Percentiles rank a stretch among this genome's conserved stretches.
Evolutionary conservation across 2,888 invertebrate genomes (phyloP).

Genomic region (Platycheirus albimanus): DNA sequence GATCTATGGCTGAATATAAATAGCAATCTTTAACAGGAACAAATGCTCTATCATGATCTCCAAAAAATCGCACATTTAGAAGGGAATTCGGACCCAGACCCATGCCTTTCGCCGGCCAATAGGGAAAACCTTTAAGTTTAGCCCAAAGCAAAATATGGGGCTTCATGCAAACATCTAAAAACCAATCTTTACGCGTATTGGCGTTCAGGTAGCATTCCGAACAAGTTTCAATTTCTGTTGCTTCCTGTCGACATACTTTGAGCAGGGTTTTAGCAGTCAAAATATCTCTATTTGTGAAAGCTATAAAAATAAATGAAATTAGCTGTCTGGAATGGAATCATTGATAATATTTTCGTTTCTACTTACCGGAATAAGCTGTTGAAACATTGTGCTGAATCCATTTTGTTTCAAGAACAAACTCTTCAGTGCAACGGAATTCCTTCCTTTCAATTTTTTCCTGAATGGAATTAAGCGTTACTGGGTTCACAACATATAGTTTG

Average conservation of each 20-base stretch:
- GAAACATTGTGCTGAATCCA: conserved; percentile 98
- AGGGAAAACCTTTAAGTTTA: conserved; percentile 97
- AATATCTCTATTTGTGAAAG: conserved; percentile 89
- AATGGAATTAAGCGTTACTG: conserved; percentile 91
- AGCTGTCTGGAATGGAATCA: too few relatives aligned
- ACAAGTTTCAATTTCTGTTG: conserved; percentile 96
- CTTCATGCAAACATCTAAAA: conserved; percentile 94
- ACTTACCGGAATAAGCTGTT: conserved; percentile 94
- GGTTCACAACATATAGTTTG: conserved; percentile 91
- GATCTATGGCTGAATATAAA: conserved; percentile 90
- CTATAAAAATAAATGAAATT: conserved; percentile 84
- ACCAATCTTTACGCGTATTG: conserved; percentile 93
- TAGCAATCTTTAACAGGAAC: conserved; percentile 92
- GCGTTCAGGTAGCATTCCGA: conserved; percentile 95
- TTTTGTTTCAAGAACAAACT: conserved; percentile 94
- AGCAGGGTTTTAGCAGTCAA: conserved; percentile 90
- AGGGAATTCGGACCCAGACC: conserved; percentile 86
- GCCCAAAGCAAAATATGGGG: conserved; percentile 98
- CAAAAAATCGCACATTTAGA: conserved; percentile 97
- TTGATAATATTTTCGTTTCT: too few relatives aligned
- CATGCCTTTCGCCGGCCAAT: conserved; percentile 98
- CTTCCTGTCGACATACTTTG: conserved; percentile 93
- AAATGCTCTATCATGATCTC: conserved; percentile 97
- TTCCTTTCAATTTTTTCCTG: conserved; percentile 90
- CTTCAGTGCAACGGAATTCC: conserved; percentile 92